Base-by-base conservation (phyloP, 2,888 invertebrate species). In the Drosophila mayaguana region DNA sequence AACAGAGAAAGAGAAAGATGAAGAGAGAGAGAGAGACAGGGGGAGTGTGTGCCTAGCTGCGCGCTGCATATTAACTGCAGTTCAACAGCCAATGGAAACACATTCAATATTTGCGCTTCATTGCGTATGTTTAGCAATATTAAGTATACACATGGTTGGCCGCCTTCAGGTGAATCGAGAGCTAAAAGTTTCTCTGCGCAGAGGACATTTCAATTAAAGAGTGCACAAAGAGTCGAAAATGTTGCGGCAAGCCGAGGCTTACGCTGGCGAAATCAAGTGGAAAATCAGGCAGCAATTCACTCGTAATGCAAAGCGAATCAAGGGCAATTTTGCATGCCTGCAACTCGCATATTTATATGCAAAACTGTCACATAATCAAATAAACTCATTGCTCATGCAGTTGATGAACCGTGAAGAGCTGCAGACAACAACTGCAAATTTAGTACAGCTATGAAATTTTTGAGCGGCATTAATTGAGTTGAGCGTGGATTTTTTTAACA, bases 91-190 rank as follows among this genome's bases (percentile, higher is more conserved):
- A 72, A 48, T 53, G 64, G 46, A 68, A 55, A 61, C 32, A 69
- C 32, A 63, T 70, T 66, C 65, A 75, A 75, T 75, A 72, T 77
- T 77, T 73, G 60, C 60, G 32, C 50, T 56, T 11, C 61, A 32
- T 18, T 61, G 72, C 43, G 11, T 53, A 51, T 50, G 50, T 18
- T 36, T 63, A 40, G 57, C 59, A 50, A 72, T 61, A 61, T 75
- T 68, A 59, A 20, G 66, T 46, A 68, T 67, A 63, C 75, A 65
- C 28, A 20, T 18, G 36, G 43, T 42, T 36, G 34, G 38, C 8
- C 59, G 32, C 32, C 18, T 18, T 53, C 20, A 22, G n/a, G 20
- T 32, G 42, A 18, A 50, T 32, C 18, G 32, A 32, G 18, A 50
- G 34, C 36, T 22, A 38, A 53, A 53, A 22, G 36, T 53, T 38